These are phyloP conservation scores for Lepus europaeus DNA, from an alignment of 2,113 vertebrate species.

Conservation along the genomic window DNA sequence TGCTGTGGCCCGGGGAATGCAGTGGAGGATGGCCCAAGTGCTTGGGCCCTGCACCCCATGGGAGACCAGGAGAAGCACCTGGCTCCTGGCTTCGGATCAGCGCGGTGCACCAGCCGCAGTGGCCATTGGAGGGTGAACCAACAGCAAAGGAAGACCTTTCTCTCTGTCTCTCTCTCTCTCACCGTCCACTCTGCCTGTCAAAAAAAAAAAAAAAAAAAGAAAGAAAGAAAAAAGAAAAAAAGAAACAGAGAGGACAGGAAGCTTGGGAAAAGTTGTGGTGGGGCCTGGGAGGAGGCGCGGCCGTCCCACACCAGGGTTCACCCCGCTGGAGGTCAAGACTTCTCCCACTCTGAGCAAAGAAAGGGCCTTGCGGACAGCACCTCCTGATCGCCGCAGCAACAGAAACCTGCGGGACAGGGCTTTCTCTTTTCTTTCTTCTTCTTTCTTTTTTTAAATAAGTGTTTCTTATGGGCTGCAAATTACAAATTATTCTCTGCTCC, in stretches of 20 bases:
- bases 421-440: too few species aligned
- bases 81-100: too few species aligned
- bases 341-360: conserved; percentile 72
- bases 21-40: too few species aligned
- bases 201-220: too few species aligned
- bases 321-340: conserved; percentile 68
- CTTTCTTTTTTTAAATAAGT: conserved; percentile 48
- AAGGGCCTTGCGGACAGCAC: neutral
- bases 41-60: too few species aligned
- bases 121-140: too few species aligned
- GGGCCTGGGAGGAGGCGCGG: neutral
- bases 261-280: neutral
- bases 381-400: conserved; percentile 34
- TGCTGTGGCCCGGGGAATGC: too few species aligned
- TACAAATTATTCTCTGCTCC: conserved; percentile 55
- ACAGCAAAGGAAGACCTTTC: too few species aligned
- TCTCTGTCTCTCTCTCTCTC: too few species aligned
- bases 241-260: neutral
- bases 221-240: neutral
- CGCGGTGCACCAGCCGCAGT: too few species aligned
- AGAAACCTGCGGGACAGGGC: conserved; percentile 66
- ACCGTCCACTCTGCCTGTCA: too few species aligned
- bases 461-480: conserved; percentile 67
- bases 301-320: neutral
- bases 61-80: too few species aligned